phyloP scores from a whole-genome alignment of 92 coral and sea anemone species.

The Metridium senile region DNA sequence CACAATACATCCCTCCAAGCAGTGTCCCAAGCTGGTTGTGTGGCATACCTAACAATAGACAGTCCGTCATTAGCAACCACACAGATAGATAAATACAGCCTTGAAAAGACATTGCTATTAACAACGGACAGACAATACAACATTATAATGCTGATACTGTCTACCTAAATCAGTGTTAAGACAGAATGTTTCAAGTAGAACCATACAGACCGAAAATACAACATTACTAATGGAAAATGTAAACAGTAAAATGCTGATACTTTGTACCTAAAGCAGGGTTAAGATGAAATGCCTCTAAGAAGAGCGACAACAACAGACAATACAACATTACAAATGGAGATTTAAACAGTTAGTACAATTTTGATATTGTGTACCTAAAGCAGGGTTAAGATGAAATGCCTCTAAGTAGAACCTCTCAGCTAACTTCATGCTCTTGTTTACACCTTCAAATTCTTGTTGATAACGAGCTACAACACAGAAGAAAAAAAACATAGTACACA shows the following conservation, averaged over 20 bases:
- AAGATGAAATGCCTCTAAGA: background rate
- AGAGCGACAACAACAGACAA: no score
- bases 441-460: slow-evolving; percentile 92
- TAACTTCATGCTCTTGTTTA: slow-evolving; percentile 64
- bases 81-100: background rate
- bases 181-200: background rate
- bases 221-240: no score
- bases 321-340: no score
- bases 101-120: background rate
- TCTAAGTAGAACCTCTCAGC: slow-evolving; percentile 95
- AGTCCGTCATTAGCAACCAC: background rate
- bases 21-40: slow-evolving; percentile 98
- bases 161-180: background rate
- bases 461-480: slow-evolving; percentile 72
- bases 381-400: slow-evolving; percentile 90
- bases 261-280: slow-evolving; percentile 77
- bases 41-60: slow-evolving; percentile 88
- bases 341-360: no score
- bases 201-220: no score
- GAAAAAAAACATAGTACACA: background rate
- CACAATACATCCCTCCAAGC: slow-evolving; percentile 73
- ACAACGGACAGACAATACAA: background rate
- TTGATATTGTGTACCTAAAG: slow-evolving; percentile 69
- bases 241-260: no score
- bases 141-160: background rate